Evolutionary conservation across 2,797 vertebrate genomes (phyloP), one percentile per base, ranked within the genome.

Genomic region (Cirrhinus molitorella): DNA sequence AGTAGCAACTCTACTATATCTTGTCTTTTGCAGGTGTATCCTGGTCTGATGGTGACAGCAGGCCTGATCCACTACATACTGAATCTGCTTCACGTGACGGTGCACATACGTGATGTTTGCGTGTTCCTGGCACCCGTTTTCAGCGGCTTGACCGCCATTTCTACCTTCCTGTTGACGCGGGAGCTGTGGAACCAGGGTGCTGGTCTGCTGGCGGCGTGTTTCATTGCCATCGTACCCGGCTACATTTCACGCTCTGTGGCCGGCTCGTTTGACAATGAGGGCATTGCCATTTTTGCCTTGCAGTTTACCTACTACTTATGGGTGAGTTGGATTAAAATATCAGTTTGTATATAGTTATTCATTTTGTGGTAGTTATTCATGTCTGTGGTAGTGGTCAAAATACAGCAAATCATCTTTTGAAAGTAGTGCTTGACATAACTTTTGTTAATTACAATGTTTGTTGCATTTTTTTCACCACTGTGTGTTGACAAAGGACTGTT

Each of bases 271-370:
- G 98, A 99, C 94, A 99, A 99, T 67, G 98, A 99, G 94, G 98
- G 98, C 94, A 99, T 99, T 82, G 98, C 98, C 91, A 99, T 99
- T 95, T 99, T 99, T 91, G 97, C 98, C 89, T 96, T 99, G 92
- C 98, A 99, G 89, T 99, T 99, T 94, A 99, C 98, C 83, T 99
- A 99, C 94, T 99, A 99, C 92, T 96, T 99, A 89, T 99, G 98
- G 98, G 98, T 99, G 93, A 95, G 97, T 70, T 61, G 9, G n/a
- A 59, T 53, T 45, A n/a, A 34, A 28, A 40, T 16, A 13, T 43
- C 17, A 21, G 7, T 53, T 57, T 51, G 3, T 7, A 9, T 53
- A 8, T 28, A 0, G 51, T n/a, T 28, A 9, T 85, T 34, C 43
- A 67, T 19, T 34, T n/a, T n/a, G n/a, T n/a, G n/a, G n/a, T n/a